Conservation (phyloP, 2,797 vertebrate species). For the Lutjanus campechanus region DNA sequence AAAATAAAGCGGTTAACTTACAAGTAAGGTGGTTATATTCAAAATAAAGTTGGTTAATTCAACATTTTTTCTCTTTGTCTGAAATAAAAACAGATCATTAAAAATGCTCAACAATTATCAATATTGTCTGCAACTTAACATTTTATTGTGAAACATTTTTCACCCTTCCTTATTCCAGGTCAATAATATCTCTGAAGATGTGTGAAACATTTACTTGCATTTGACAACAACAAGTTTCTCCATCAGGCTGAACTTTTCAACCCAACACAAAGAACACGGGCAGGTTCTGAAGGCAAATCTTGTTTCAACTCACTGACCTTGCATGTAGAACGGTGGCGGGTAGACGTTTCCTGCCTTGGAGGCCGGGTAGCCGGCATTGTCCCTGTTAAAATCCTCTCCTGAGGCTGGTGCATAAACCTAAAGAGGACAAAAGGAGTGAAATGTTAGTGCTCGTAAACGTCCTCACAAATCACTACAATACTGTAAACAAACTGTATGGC, state of each 20-base stretch:
- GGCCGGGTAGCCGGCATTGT: constrained; percentile 87
- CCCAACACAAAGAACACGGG: constrained; percentile 34
- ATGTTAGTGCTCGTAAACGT: constrained; percentile 10
- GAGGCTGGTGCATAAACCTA: constrained; percentile 86
- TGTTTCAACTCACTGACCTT: constrained; percentile 84
- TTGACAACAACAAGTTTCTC: constrained; percentile 17
- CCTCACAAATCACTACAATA: neutral
- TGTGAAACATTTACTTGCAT: neutral
- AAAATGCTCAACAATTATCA: no score
- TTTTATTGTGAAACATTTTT: no score
- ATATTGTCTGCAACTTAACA: no score
- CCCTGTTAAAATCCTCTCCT: constrained; percentile 93
- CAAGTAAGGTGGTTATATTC: no score
- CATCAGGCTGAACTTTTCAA: constrained; percentile 38
- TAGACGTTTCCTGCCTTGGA: constrained; percentile 92
- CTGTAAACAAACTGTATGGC: neutral
- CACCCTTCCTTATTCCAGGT: neutral
- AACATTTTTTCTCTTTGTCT: no score
- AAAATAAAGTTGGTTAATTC: no score
- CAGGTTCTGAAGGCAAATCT: constrained; percentile 9
- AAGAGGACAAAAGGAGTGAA: constrained; percentile 11
- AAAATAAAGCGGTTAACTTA: no score
- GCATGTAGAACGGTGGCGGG: constrained; percentile 91
- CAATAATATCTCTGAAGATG: neutral
- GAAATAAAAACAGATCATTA: no score